A percentile compares a stretch with the other conserved stretches of the same genome.
These are phyloP conservation scores for Myodes glareolus DNA, from an alignment of 2,113 vertebrate species.

Conservation along the genomic window DNA sequence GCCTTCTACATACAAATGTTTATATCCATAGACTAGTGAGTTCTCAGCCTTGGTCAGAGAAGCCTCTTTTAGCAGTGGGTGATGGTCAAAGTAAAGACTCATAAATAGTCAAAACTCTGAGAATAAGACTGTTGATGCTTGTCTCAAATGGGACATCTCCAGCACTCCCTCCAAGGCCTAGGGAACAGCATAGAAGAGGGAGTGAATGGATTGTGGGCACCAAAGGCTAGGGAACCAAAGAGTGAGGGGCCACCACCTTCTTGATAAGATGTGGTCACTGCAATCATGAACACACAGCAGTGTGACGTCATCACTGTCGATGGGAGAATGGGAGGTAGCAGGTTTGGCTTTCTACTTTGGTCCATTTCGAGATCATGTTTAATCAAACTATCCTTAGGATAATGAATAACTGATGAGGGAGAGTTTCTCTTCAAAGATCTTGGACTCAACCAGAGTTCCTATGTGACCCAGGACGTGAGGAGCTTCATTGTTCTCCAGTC, in stretches of 20 bases:
- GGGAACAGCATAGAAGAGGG: background rate
- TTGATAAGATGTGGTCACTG: too few relatives aligned
- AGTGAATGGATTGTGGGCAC: background rate
- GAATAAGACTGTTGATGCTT: background rate
- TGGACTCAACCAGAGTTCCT: background rate
- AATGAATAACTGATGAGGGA: conserved; percentile 33
- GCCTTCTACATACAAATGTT: too few relatives aligned
- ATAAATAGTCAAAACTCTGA: background rate
- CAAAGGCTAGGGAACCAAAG: too few relatives aligned
- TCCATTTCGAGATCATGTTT: conserved; percentile 38
- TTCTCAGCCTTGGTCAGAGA: background rate
- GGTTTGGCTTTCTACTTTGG: conserved; percentile 47
- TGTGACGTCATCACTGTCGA: background rate
- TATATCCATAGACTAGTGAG: background rate
- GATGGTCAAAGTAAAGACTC: background rate
- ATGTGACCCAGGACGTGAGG: background rate
- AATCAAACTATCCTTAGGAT: background rate
- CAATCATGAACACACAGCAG: background rate
- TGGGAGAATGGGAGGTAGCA: background rate
- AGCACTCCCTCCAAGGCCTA: background rate
- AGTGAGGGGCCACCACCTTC: background rate
- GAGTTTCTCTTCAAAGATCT: conserved; percentile 10
- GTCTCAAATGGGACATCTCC: background rate
- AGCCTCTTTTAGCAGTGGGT: background rate
- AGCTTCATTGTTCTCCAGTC: background rate